Evolutionary conservation across 2,888 invertebrate species (phyloP), one percentile per base, ranked within the genome.

Genomic region (Torymus texanus): DNA sequence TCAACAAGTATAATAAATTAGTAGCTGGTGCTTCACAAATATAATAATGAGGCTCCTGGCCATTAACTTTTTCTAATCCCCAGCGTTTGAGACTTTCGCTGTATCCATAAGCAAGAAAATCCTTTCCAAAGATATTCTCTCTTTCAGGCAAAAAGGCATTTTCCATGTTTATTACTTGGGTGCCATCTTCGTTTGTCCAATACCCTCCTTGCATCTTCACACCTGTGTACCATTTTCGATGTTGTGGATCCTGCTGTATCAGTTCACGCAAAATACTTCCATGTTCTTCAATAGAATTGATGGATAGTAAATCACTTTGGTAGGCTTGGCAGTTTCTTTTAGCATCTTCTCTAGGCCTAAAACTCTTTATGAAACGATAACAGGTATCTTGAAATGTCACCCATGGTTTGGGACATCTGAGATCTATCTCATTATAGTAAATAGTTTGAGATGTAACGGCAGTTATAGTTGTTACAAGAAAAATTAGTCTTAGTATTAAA

Each of bases 361-460:
- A 97, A 5, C 97, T 97, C 86, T 96, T 95, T 2, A 96, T 95
- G 87, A 98, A 98, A 71, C 96, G 94, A 89, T 97, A 98, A 90
- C 98, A 98, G 0, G 95, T 94, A 81, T 95, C 94, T 83, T 94
- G 93, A 87, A 93, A 96, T 51, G 93, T 93, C n/a, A 95, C 91
- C 98, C 98, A 98, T 88, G 96, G 93, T 73, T 95, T 94, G 0
- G 97, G 98, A 90, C 98, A 98, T 86, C 91, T 86, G 63, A 85
- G 84, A 29, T 83, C 79, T 14, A 74, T 50, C 8, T 88, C 86
- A 16, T 84, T 86, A 72, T 86, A 85, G 14, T 82, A 85, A n/a
- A 82, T 3, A 66, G 86, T 86, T 82, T 90, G 88, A 18, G 86
- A 83, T 41, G 24, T 13, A n/a, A 78, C 67, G 4, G 68, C 21